Evolutionary conservation across 53 echinoderm and acorn worm genomes (phyloP).

Genomic region (Astropecten irregularis): DNA sequence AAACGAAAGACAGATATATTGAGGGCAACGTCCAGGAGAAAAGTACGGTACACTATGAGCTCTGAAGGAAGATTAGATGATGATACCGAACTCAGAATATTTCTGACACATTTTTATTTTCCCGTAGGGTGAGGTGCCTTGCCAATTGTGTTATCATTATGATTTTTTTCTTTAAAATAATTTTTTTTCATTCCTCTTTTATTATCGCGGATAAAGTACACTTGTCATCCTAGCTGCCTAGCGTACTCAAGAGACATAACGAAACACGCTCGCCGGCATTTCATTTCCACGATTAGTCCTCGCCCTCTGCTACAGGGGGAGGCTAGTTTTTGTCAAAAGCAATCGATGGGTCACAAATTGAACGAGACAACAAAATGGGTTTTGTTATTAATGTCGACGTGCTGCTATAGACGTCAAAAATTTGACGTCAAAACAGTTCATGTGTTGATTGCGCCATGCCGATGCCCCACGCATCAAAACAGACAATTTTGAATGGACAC

Average conservation of each 20-base stretch:
- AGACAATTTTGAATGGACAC: no score
- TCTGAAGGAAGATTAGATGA: conserved; percentile 2
- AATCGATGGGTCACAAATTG: conserved; percentile 2
- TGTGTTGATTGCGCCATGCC: no score
- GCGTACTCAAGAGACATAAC: conserved; percentile 18
- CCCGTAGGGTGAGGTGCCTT: no score
- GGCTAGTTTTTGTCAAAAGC: conserved; percentile 34
- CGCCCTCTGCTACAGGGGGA: background rate
- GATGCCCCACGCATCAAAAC: no score
- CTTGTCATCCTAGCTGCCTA: background rate
- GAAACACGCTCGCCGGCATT: conserved; percentile 29
- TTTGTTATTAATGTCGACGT: conserved; percentile 11
- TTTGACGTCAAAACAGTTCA: no score
- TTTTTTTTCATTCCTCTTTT: background rate
- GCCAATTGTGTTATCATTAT: conserved; percentile 3
- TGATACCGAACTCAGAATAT: background rate
- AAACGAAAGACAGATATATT: no score
- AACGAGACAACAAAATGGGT: conserved; percentile 1
- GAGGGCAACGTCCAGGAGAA: conserved; percentile 31
- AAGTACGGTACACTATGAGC: conserved; percentile 10
- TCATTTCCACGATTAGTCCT: conserved; percentile 6
- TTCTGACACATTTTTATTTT: conserved; percentile 15
- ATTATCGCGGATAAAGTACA: conserved; percentile 3
- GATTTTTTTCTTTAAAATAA: background rate
- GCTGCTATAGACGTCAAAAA: background rate